phyloP scores from a whole-genome alignment of 2,797 vertebrate genomes.

The Lophotriccus pileatus region DNA sequence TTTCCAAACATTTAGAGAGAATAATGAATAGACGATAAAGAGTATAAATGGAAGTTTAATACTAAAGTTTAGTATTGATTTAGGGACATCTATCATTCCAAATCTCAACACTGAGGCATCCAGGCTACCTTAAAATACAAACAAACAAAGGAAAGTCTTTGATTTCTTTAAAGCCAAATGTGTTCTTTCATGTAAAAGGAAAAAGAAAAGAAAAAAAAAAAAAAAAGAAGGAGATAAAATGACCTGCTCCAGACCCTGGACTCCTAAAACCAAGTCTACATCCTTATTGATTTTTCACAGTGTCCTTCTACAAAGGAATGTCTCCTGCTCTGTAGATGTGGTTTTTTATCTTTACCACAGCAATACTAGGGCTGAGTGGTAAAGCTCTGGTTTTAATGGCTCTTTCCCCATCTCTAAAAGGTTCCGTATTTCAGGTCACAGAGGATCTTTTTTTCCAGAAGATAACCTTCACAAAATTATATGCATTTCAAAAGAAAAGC shows the following conservation, averaged over 20 bases:
- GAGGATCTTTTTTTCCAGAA: not conserved
- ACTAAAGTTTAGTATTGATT: not conserved
- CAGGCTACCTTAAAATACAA: not conserved
- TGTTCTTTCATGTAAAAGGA: not conserved
- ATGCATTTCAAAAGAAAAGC: not conserved
- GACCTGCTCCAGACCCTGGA: not conserved
- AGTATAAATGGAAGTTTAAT: not conserved
- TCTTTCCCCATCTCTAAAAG: not conserved
- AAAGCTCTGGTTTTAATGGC: not conserved
- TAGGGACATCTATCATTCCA: not conserved
- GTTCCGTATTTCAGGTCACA: not conserved
- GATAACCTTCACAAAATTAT: not conserved
- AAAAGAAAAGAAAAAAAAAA: no score
- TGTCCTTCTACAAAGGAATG: not conserved
- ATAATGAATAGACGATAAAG: not conserved
- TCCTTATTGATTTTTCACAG: not conserved
- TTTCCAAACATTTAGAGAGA: not conserved
- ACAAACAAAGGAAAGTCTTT: not conserved
- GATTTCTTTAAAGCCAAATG: not conserved
- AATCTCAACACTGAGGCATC: not conserved
- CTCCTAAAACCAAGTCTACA: not conserved
- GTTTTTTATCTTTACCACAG: not conserved
- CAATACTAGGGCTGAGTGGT: not conserved
- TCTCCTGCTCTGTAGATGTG: not conserved
- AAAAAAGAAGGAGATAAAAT: not conserved